These are phyloP conservation scores for Phocoena phocoena DNA, from an alignment of 2,113 vertebrate genomes.

Conservation along the genomic window DNA sequence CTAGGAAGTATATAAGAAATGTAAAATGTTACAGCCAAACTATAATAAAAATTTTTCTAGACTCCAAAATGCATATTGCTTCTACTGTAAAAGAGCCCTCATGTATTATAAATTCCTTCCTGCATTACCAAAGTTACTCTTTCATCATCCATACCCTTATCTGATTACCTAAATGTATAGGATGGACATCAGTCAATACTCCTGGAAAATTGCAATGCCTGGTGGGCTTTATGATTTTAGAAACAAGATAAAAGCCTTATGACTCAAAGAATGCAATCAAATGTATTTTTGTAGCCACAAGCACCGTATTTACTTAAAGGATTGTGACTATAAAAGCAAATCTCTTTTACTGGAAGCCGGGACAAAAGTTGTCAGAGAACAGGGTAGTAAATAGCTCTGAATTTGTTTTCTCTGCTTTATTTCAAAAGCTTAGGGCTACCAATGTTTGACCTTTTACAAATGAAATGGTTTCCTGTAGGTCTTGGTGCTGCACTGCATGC, in stretches of 20 bases:
- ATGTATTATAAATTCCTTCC: conserved; percentile 58
- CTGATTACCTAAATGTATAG: conserved; percentile 69
- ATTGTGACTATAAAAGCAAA: conserved; percentile 82
- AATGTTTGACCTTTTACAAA: conserved; percentile 86
- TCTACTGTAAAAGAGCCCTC: conserved; percentile 36
- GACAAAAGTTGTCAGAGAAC: conserved; percentile 82
- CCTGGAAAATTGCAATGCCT: conserved; percentile 70
- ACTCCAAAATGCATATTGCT: conserved; percentile 21
- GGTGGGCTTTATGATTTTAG: conserved; percentile 77
- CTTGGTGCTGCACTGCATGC: conserved; percentile 82
- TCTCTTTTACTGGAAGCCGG: conserved; percentile 81
- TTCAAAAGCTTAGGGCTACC: conserved; percentile 84
- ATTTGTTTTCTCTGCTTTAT: conserved; percentile 86
- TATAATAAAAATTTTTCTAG: conserved; percentile 33
- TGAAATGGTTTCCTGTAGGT: conserved; percentile 84
- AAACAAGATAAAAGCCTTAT: conserved; percentile 83
- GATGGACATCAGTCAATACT: conserved; percentile 69
- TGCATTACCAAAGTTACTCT: conserved; percentile 55
- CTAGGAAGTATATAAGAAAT: conserved; percentile 44
- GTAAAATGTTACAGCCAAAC: conserved; percentile 5
- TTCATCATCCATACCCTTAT: conserved; percentile 61
- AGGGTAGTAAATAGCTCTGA: conserved; percentile 83
- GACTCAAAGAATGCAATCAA: conserved; percentile 80
- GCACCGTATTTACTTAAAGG: conserved; percentile 84
- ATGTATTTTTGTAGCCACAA: conserved; percentile 79